These are phyloP conservation scores for Anseranas semipalmata DNA, from an alignment of 2,113 vertebrate species.

Conservation along the genomic window DNA sequence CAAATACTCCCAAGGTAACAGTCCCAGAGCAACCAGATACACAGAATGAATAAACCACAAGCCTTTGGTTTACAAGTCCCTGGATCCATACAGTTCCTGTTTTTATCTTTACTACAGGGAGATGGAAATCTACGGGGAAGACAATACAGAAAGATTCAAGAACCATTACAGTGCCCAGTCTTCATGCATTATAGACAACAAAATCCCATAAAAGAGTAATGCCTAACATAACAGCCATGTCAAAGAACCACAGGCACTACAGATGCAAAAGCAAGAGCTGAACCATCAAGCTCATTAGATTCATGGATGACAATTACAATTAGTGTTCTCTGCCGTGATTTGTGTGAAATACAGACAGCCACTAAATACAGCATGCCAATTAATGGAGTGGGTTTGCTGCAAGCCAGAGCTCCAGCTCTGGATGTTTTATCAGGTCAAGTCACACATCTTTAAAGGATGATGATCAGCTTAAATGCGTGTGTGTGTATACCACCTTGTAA, in stretches of 20 bases:
- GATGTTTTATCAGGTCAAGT: neutral
- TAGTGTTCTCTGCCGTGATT: neutral
- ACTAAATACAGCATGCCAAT: neutral
- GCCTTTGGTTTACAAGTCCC: neutral
- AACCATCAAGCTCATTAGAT: neutral
- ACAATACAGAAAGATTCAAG: neutral
- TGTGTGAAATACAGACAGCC: neutral
- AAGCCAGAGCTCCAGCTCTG: neutral
- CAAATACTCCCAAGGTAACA: constrained; percentile 14
- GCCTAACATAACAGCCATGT: neutral
- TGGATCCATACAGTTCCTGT: neutral
- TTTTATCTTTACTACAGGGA: neutral
- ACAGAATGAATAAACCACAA: neutral
- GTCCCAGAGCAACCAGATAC: neutral
- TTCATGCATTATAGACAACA: neutral
- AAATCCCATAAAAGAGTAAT: neutral
- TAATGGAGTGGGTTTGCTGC: neutral
- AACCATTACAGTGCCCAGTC: neutral
- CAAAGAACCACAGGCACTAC: neutral
- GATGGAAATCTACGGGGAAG: neutral
- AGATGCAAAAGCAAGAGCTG: neutral
- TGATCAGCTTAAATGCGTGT: neutral
- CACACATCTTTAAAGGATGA: neutral
- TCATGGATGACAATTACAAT: neutral
- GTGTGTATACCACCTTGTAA: neutral